phyloP scores from a whole-genome alignment of 1,140 invertebrate genomes.

The Hestina assimilis region DNA sequence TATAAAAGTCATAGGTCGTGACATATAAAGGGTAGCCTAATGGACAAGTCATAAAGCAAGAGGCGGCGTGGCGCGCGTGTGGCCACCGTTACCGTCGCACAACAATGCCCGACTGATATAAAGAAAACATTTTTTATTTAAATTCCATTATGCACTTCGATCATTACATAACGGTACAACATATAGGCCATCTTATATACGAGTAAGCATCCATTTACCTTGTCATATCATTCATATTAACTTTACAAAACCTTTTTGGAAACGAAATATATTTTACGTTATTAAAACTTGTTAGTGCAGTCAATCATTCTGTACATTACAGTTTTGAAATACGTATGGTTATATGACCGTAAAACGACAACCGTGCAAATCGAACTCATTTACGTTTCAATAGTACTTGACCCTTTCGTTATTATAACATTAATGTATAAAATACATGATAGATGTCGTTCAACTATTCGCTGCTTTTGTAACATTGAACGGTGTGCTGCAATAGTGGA shows the following conservation, averaged over 20 bases:
- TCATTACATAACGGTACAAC: conserved; percentile 51
- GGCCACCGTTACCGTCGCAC: conserved; percentile 64
- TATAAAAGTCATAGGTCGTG: conserved; percentile 39
- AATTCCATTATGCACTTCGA: conserved; percentile 61
- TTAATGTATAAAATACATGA: conserved; percentile 24
- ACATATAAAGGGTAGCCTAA: conserved; percentile 42
- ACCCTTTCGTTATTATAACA: conserved; percentile 21
- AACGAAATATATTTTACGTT: background rate
- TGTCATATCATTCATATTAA: conserved; percentile 18
- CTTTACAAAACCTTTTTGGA: conserved; percentile 20
- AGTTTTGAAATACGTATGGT: conserved; percentile 4
- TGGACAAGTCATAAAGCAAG: conserved; percentile 52
- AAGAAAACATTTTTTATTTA: conserved; percentile 77
- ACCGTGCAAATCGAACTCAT: conserved; percentile 26
- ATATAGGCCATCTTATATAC: conserved; percentile 30
- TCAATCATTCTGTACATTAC: conserved; percentile 2
- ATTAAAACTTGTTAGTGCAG: background rate
- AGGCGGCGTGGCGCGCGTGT: conserved; percentile 60
- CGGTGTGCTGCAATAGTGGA: conserved; percentile 25
- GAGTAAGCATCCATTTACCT: conserved; percentile 6
- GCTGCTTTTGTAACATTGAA: conserved; percentile 22
- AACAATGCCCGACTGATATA: conserved; percentile 74
- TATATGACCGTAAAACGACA: conserved; percentile 12
- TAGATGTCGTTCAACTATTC: conserved; percentile 28
- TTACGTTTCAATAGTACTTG: conserved; percentile 21